These are phyloP conservation scores for Colletes latitarsis DNA, from an alignment of 1,140 invertebrate genomes.

Conservation along the genomic window DNA sequence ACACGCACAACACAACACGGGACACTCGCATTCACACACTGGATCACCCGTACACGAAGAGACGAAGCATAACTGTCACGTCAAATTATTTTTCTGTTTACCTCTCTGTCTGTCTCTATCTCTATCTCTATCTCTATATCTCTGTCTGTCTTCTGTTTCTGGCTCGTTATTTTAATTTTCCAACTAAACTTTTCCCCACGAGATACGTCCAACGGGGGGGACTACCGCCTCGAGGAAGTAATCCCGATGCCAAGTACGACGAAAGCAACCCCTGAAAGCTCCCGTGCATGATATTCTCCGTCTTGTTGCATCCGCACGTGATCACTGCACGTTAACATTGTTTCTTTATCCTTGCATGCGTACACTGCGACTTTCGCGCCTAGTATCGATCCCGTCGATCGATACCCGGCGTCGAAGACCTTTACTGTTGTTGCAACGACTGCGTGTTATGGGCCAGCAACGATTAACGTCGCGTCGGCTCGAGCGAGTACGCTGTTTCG, in stretches of 20 bases:
- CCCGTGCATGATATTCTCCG: conserved; percentile 63
- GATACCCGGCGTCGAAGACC: neutral
- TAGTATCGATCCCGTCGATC: neutral
- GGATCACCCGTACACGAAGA: conserved; percentile 31
- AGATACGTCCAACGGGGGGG: conserved; percentile 18
- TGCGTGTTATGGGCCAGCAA: conserved; percentile 43
- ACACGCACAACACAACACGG: conserved; percentile 29
- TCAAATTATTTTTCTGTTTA: conserved; percentile 54
- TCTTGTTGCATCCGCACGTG: conserved; percentile 67
- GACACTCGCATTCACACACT: conserved; percentile 41
- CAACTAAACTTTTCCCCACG: conserved; percentile 1
- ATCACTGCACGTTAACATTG: conserved; percentile 68
- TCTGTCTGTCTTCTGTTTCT: conserved; percentile 28
- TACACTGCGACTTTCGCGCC: neutral
- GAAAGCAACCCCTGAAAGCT: conserved; percentile 53
- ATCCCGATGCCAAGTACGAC: conserved; percentile 20
- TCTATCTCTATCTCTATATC: conserved; percentile 14
- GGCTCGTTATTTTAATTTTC: conserved; percentile 35
- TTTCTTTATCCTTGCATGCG: conserved; percentile 67
- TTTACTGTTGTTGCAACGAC: conserved; percentile 41
- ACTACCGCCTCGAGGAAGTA: conserved; percentile 24
- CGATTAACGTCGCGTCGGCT: neutral
- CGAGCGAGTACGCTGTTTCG: neutral
- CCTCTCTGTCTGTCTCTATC: conserved; percentile 44
- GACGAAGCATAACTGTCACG: conserved; percentile 48